Base-by-base conservation (phyloP, 1,140 invertebrate species). In the Cyrtorhinus lividipennis region DNA sequence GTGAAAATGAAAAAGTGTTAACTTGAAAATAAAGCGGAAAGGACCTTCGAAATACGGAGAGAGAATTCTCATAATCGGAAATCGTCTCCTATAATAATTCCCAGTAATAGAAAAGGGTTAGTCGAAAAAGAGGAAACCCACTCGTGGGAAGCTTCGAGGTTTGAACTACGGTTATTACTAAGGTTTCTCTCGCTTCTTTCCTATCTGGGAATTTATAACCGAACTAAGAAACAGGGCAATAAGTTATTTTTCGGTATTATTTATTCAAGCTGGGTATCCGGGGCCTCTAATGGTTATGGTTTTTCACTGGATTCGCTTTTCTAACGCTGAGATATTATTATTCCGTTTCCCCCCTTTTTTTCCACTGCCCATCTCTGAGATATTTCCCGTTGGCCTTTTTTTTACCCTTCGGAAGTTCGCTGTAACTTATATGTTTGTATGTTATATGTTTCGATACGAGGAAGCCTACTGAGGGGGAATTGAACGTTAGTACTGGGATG, bases 231-330 rank as follows among this genome's bases (percentile, higher is more conserved):
- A 53, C 48, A 53, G 48, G 20, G 48, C 48, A 15, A 53, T 53
- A 53, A 53, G 48, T 53, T 53, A 53, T 53, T 53, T 53, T 53
- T 53, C 48, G 48, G 20, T 53, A 53, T 53, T 53, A 53, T 53
- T 53, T 53, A 53, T 53, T 53, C 48, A 53, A 20, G 48, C 48
- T 20, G 8, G 48, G 48, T 53, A 53, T 53, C 48, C 48, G 48
- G 30, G 48, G 48, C 20, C 48, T 53, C 48, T 53, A 53, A 53
- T 53, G 48, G 48, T 53, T 53, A 53, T 53, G 48, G 48, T 53
- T 53, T 53, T 22, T 53, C 48, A 53, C 48, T 53, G 48, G 48
- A 53, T 53, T 13, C 48, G 48, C 48, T 53, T 53, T n/a, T 53
- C 48, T 15, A 53, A 53, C 48, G 10, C 48, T 38, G 18, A 53